Percentiles rank a stretch among this genome's conserved stretches.
Evolutionary conservation across 2,888 invertebrate species (phyloP).

Genomic region (Protodeltote pygarga): DNA sequence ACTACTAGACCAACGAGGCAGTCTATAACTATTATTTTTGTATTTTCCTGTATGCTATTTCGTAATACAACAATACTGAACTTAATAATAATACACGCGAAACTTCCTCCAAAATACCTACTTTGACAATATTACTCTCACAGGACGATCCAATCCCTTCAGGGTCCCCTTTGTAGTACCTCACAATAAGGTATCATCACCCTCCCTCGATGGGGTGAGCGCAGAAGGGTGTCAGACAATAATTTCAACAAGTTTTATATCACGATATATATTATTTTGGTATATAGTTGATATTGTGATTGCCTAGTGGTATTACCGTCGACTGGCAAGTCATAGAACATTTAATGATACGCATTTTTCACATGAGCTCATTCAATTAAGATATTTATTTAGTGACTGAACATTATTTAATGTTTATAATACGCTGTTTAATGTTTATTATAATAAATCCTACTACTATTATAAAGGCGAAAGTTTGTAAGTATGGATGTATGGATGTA

Average conservation of each 20-base stretch:
- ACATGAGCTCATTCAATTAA: no score
- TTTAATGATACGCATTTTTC: no score
- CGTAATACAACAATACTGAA: background rate
- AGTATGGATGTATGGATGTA: no score
- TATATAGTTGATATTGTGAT: slow-evolving; percentile 17
- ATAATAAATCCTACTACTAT: background rate
- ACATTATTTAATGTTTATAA: no score
- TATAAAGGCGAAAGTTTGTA: background rate
- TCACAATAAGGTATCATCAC: slow-evolving; percentile 36
- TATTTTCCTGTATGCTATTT: background rate
- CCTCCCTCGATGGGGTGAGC: slow-evolving; percentile 32
- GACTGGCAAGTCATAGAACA: no score
- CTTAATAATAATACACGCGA: background rate
- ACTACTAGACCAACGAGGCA: no score
- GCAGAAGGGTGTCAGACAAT: slow-evolving; percentile 44
- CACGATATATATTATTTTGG: slow-evolving; percentile 32
- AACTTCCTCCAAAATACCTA: background rate
- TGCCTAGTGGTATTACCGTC: no score
- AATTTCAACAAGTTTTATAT: slow-evolving; percentile 51
- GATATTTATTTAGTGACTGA: no score
- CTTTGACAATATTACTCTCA: slow-evolving; percentile 15
- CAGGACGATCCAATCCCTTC: slow-evolving; percentile 21
- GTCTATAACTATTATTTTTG: no score
- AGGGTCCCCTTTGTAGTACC: slow-evolving; percentile 21
- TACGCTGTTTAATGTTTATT: no score